Evolutionary conservation across 2,113 vertebrate species (phyloP).

Genomic region (Herpetotheres cachinnans): DNA sequence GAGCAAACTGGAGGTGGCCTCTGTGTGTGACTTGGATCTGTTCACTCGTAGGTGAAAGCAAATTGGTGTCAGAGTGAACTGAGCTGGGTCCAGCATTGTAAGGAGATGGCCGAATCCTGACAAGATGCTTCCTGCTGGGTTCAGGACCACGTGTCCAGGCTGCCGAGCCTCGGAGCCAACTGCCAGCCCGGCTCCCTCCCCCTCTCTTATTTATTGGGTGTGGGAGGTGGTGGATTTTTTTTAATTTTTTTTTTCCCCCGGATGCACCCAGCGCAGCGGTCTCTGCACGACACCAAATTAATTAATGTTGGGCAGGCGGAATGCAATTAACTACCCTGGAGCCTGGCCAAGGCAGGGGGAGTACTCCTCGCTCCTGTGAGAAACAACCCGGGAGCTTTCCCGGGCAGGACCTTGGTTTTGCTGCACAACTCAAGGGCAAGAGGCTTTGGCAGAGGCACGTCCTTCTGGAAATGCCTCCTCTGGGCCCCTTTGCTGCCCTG

Average conservation of each 20-base stretch:
- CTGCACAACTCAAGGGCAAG: background rate
- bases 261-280: background rate
- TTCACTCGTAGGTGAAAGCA: rapidly evolving
- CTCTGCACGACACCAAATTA: slow-evolving; percentile 54
- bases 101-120: background rate
- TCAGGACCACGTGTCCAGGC: background rate
- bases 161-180: background rate
- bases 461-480: background rate
- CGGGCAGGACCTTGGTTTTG: background rate
- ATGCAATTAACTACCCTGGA: slow-evolving; percentile 60
- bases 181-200: background rate
- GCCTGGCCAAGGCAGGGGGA: slow-evolving; percentile 14
- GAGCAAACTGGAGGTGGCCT: background rate
- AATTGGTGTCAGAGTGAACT: rapidly evolving
- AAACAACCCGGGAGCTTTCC: background rate
- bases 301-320: slow-evolving; percentile 42
- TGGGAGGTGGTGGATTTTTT: background rate
- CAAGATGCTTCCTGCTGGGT: background rate
- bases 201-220: background rate
- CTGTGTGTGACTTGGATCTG: background rate
- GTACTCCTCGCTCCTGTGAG: background rate
- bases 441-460: background rate
- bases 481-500: background rate
- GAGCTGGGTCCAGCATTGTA: background rate
- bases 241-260: background rate